Evolutionary conservation across 1,140 invertebrate genomes (phyloP).

Genomic region (Radopholus similis): DNA sequence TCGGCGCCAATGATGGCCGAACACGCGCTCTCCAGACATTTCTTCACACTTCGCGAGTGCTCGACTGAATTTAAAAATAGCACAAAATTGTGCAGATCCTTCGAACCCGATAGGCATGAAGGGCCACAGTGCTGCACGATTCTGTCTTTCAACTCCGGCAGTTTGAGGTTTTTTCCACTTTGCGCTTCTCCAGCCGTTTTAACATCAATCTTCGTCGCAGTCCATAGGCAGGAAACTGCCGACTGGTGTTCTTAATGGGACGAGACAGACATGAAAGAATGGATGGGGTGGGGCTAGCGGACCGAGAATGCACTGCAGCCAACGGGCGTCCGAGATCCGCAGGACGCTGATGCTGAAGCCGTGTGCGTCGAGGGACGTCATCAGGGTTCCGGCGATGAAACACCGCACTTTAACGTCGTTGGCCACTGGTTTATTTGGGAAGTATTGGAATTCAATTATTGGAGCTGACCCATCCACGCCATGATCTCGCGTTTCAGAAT

Average conservation of each 20-base stretch:
- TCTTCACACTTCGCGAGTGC: neutral
- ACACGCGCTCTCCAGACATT: constrained; percentile 32
- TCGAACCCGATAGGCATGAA: neutral
- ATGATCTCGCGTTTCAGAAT: constrained; percentile 72
- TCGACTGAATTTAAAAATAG: neutral
- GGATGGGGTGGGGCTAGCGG: no score
- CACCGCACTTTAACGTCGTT: constrained; percentile 66
- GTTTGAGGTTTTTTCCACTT: no score
- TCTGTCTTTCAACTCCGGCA: neutral
- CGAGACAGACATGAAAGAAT: neutral
- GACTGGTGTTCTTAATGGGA: neutral
- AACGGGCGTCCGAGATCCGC: constrained; percentile 60
- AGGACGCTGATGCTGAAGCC: constrained; percentile 74
- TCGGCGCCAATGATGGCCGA: constrained; percentile 17
- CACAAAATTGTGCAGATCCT: neutral
- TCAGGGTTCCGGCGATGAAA: constrained; percentile 70
- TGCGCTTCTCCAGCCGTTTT: no score
- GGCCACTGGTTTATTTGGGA: constrained; percentile 62
- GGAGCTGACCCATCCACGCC: constrained; percentile 59
- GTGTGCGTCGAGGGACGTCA: constrained; percentile 77
- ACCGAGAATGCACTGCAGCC: constrained; percentile 35
- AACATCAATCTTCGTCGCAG: no score
- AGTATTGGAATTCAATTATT: neutral
- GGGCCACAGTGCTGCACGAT: no score
- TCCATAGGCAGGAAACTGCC: neutral